These are phyloP conservation scores for Rana temporaria DNA, from an alignment of 2,113 vertebrate species.

Conservation along the genomic window DNA sequence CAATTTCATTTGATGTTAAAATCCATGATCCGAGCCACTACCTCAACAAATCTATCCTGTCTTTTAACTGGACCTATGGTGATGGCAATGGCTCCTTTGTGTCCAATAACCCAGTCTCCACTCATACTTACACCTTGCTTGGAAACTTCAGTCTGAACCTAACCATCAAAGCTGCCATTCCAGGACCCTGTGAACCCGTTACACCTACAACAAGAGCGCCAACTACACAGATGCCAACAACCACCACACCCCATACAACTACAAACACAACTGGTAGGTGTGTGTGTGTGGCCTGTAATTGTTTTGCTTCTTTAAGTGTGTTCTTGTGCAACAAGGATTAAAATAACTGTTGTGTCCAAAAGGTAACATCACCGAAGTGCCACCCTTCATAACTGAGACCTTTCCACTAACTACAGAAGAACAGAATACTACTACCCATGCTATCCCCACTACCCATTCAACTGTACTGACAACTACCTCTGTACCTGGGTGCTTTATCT, in stretches of 20 bases:
- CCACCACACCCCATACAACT: not conserved
- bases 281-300: no score
- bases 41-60: conserved; percentile 80
- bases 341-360: not conserved
- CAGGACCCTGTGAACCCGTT: conserved; percentile 75
- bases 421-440: conserved; percentile 25
- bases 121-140: conserved; percentile 78
- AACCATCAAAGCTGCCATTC: conserved; percentile 83
- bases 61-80: conserved; percentile 89
- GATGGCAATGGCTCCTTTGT: conserved; percentile 87
- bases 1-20: conserved; percentile 81
- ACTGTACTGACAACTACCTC: conserved; percentile 10
- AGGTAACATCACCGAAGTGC: not conserved
- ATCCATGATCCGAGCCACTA: conserved; percentile 91
- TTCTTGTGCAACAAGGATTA: not conserved
- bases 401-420: not conserved
- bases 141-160: conserved; percentile 84
- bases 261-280: conserved; percentile 37
- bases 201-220: conserved; percentile 65
- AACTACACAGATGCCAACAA: conserved; percentile 61
- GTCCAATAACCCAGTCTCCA: conserved; percentile 74
- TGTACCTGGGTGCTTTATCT: conserved; percentile 75
- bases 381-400: conserved; percentile 43
- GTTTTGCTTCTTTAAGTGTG: no score
- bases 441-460: no score